phyloP scores from a whole-genome alignment of 2,888 invertebrate species.

The Psylliodes chrysocephalus region DNA sequence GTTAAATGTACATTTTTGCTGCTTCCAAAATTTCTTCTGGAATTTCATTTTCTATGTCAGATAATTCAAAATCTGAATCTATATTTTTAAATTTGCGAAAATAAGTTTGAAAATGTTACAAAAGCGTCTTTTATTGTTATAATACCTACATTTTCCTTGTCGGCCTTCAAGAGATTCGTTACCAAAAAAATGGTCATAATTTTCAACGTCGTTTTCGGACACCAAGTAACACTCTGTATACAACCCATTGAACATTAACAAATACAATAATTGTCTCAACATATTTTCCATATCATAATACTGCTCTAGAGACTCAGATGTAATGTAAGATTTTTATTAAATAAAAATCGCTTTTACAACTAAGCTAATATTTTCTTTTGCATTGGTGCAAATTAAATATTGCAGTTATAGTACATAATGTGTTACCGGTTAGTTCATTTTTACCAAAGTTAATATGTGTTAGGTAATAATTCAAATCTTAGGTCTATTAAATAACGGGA shows the following conservation, averaged over 20 bases:
- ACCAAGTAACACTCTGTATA: background rate
- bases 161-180: background rate
- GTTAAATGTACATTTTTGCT: background rate
- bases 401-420: too few species aligned
- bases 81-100: too few species aligned
- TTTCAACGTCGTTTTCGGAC: background rate
- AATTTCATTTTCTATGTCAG: too few species aligned
- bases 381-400: slow-evolving; percentile 2
- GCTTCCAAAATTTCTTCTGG: background rate
- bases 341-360: slow-evolving; percentile 1
- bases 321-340: background rate
- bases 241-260: background rate
- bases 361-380: background rate
- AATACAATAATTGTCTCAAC: background rate
- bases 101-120: too few species aligned
- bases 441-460: too few species aligned
- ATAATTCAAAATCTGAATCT: too few species aligned
- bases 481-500: too few species aligned
- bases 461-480: too few species aligned
- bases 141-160: background rate
- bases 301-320: background rate
- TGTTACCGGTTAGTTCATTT: too few species aligned
- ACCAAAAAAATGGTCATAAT: background rate
- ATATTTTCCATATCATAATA: background rate
- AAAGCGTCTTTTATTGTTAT: too few species aligned